Evolutionary conservation across 2,113 vertebrate genomes (phyloP).

Genomic region (Asarcornis scutulata): DNA sequence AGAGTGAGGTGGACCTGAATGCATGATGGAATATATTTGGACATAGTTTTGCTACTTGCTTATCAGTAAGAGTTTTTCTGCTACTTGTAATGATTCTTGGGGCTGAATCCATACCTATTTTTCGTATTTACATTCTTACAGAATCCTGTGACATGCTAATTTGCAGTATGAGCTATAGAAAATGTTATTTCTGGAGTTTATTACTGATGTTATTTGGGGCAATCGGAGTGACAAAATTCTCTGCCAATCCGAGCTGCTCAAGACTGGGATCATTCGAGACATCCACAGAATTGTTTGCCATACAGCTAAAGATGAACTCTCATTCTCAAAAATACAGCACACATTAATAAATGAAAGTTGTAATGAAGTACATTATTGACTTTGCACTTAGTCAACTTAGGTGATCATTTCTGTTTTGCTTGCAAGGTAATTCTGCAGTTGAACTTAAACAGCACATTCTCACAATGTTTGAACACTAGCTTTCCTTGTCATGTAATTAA

Average conservation of each 20-base stretch:
- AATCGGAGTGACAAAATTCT: conserved; percentile 55
- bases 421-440: not conserved
- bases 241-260: not conserved
- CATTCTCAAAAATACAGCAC: not conserved
- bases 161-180: conserved; percentile 31
- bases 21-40: not conserved
- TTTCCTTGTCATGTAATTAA: not conserved
- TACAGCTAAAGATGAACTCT: not conserved
- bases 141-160: conserved; percentile 21
- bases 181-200: conserved; percentile 56
- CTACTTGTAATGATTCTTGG: not conserved
- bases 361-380: not conserved
- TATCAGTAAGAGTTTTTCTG: not conserved
- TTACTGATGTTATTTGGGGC: conserved; percentile 51
- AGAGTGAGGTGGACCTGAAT: not conserved
- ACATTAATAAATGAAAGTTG: not conserved
- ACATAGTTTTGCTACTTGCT: not conserved
- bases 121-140: not conserved
- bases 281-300: not conserved
- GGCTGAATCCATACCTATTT: not conserved
- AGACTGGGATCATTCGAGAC: not conserved
- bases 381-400: not conserved
- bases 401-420: not conserved
- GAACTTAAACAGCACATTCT: not conserved
- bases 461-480: not conserved